These are phyloP conservation scores for Anthopleura xanthogrammica DNA, from an alignment of 92 coral and sea anemone species.

Conservation along the genomic window DNA sequence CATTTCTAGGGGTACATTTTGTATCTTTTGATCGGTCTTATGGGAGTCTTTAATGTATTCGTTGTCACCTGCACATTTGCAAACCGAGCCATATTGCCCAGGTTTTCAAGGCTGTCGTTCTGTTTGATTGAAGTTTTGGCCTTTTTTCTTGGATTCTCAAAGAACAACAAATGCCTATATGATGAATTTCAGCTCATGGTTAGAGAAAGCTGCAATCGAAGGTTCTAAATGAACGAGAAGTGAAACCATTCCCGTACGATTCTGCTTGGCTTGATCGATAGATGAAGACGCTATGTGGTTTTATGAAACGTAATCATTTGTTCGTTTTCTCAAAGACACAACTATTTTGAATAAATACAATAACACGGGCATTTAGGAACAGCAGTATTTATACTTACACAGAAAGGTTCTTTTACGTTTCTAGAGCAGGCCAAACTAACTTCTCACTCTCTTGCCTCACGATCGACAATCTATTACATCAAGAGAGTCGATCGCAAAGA, in stretches of 20 bases:
- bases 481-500: slow-evolving; percentile 2
- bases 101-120: slow-evolving; percentile 24
- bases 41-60: slow-evolving; percentile 19
- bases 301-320: slow-evolving; percentile 19
- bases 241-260: not conserved
- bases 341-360: slow-evolving; percentile 5
- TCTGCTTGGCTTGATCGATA: slow-evolving; percentile 7
- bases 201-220: not conserved
- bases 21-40: slow-evolving; percentile 18
- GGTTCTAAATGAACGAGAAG: not conserved
- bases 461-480: slow-evolving; percentile 9
- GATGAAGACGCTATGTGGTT: slow-evolving; percentile 9
- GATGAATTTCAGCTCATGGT: not conserved
- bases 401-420: not conserved
- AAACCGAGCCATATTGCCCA: slow-evolving; percentile 13
- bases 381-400: not conserved
- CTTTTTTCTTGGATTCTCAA: slow-evolving; percentile 1
- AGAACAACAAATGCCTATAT: not conserved
- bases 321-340: slow-evolving; percentile 12
- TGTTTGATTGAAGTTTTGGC: not conserved
- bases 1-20: slow-evolving; percentile 10
- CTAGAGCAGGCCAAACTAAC: not conserved
- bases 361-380: not conserved
- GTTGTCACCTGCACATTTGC: slow-evolving; percentile 11
- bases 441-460: not conserved